A percentile compares a stretch with the other conserved stretches of the same genome.
These are phyloP conservation scores for Danio kyathit DNA, from an alignment of 2,797 vertebrate genomes.

Conservation along the genomic window DNA sequence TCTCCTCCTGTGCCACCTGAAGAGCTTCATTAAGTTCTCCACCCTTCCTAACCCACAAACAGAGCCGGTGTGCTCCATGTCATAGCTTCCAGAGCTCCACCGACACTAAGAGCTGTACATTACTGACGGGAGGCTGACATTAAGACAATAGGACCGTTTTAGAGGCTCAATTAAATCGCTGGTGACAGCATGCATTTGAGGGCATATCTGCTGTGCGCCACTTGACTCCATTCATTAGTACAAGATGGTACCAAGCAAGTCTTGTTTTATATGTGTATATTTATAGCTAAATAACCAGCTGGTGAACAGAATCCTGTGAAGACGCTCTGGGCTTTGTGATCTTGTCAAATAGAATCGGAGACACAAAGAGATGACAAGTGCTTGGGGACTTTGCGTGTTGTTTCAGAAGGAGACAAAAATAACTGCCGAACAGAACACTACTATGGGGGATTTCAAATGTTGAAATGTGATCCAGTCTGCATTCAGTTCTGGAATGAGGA, in stretches of 20 bases:
- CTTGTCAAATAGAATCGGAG: slow-evolving; percentile 67
- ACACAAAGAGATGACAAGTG: slow-evolving; percentile 66
- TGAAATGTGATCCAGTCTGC: slow-evolving; percentile 40
- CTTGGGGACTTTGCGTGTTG: slow-evolving; percentile 62
- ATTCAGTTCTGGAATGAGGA: slow-evolving; percentile 5
- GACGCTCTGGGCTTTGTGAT: slow-evolving; percentile 63
- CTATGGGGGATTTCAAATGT: slow-evolving; percentile 34
- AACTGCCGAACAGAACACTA: slow-evolving; percentile 45
- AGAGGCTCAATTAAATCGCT: slow-evolving; percentile 78
- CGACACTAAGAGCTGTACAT: slow-evolving; percentile 70
- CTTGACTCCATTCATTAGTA: slow-evolving; percentile 82
- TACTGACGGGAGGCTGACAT: slow-evolving; percentile 58
- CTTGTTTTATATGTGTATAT: slow-evolving; percentile 76
- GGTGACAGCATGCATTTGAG: slow-evolving; percentile 77
- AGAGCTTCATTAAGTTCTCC: slow-evolving; percentile 15
- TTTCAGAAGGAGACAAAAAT: slow-evolving; percentile 58
- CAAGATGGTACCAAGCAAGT: slow-evolving; percentile 76
- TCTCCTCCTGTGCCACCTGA: slow-evolving; percentile 2
- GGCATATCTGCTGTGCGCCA: slow-evolving; percentile 76
- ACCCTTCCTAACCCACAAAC: slow-evolving; percentile 5
- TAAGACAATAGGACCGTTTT: slow-evolving; percentile 72
- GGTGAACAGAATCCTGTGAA: slow-evolving; percentile 71
- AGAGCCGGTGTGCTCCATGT: slow-evolving; percentile 29
- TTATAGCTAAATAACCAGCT: slow-evolving; percentile 84
- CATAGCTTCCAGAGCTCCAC: slow-evolving; percentile 68